Evolutionary conservation across 2,888 invertebrate species (phyloP).

Genomic region (Aproaerema taeniolella): DNA sequence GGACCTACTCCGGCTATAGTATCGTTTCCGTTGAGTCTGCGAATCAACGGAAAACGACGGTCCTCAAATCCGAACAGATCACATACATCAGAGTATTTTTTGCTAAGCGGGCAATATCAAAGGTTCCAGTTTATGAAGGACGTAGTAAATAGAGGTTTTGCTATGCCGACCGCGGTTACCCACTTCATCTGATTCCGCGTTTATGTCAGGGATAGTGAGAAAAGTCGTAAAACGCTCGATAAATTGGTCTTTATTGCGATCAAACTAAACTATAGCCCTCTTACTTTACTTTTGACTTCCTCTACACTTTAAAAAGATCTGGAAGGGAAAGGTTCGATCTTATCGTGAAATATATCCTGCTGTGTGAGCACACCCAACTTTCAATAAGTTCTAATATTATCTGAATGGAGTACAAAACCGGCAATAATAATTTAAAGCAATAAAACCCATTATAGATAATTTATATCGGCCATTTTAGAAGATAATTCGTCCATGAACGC

Average conservation of each 20-base stretch:
- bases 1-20: too few species aligned
- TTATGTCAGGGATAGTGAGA: constrained; percentile 61
- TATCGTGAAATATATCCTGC: constrained; percentile 8
- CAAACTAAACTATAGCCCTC: constrained; percentile 50
- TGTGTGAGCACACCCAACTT: constrained; percentile 18
- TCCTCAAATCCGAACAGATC: constrained; percentile 14
- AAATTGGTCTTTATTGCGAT: constrained; percentile 55
- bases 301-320: constrained; percentile 24
- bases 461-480: constrained; percentile 58
- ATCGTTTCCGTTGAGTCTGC: background rate
- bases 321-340: constrained; percentile 10
- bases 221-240: constrained; percentile 62
- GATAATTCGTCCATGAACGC: constrained; percentile 61
- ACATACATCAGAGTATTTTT: constrained; percentile 13
- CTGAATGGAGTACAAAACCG: constrained; percentile 36
- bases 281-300: constrained; percentile 48
- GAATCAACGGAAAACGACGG: background rate
- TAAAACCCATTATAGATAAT: constrained; percentile 60
- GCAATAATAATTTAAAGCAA: constrained; percentile 45
- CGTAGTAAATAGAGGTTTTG: constrained; percentile 50
- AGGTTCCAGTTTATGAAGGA: constrained; percentile 39
- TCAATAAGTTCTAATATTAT: constrained; percentile 38
- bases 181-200: constrained; percentile 63
- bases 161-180: constrained; percentile 48
- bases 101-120: constrained; percentile 19